These are phyloP conservation scores for Myrmecophaga tridactyla DNA, from an alignment of 2,113 vertebrate genomes.

Conservation along the genomic window DNA sequence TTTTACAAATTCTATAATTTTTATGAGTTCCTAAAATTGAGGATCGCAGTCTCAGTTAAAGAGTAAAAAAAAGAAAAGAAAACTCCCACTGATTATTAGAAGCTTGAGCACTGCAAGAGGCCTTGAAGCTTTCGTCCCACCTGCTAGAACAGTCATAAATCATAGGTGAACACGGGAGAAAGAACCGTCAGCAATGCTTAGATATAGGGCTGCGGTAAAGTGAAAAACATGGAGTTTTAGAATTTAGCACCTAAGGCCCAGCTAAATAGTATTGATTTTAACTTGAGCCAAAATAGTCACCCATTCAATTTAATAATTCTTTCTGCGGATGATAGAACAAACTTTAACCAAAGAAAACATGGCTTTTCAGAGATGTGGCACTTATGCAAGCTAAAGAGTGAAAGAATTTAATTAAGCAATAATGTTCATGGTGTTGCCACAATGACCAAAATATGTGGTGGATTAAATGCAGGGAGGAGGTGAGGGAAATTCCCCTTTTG, in stretches of 20 bases:
- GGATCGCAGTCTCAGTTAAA: neutral
- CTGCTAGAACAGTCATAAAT: slow-evolving; percentile 77
- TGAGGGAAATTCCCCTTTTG: slow-evolving; percentile 71
- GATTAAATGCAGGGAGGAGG: slow-evolving; percentile 76
- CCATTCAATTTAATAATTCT: slow-evolving; percentile 78
- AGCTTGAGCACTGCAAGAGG: slow-evolving; percentile 68
- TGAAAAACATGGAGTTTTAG: slow-evolving; percentile 58
- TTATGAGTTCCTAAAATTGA: slow-evolving; percentile 50
- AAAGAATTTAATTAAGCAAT: slow-evolving; percentile 83
- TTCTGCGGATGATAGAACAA: slow-evolving; percentile 76
- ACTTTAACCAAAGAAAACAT: slow-evolving; percentile 80
- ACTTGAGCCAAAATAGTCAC: slow-evolving; percentile 74
- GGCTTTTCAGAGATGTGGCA: slow-evolving; percentile 79
- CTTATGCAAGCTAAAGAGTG: slow-evolving; percentile 81
- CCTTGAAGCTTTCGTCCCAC: slow-evolving; percentile 70
- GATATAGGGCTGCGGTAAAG: slow-evolving; percentile 65
- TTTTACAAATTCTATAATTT: neutral
- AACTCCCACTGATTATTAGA: slow-evolving; percentile 60
- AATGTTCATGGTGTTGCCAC: slow-evolving; percentile 70
- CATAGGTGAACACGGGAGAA: slow-evolving; percentile 46
- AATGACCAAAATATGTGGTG: slow-evolving; percentile 76
- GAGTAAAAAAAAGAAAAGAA: slow-evolving; percentile 3
- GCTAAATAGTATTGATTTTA: slow-evolving; percentile 82
- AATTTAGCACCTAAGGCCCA: slow-evolving; percentile 69
- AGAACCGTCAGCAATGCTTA: slow-evolving; percentile 38